Evolutionary conservation across 2,797 vertebrate species (phyloP).

Genomic region (Oreonectes daqikongensis): DNA sequence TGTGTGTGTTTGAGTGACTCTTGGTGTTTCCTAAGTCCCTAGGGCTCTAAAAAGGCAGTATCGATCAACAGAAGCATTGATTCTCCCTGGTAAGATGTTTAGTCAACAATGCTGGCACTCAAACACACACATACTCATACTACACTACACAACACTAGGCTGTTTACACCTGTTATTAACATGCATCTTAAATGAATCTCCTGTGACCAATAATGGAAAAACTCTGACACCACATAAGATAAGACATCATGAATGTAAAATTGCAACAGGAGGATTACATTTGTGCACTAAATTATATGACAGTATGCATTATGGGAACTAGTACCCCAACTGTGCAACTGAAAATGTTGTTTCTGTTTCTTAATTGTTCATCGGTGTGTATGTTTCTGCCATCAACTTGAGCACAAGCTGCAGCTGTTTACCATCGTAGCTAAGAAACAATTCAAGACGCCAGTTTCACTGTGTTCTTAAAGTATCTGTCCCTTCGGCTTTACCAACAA

Average conservation of each 20-base stretch:
- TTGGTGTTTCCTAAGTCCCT: constrained; percentile 60
- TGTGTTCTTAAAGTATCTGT: neutral
- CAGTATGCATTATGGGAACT: too few species aligned
- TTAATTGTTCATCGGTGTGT: neutral
- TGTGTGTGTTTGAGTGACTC: neutral
- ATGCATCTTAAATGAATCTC: too few species aligned
- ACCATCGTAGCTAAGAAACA: neutral
- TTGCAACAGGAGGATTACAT: neutral
- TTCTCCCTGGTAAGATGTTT: constrained; percentile 66
- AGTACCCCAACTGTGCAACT: neutral
- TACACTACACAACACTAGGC: too few species aligned
- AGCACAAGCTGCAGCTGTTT: neutral
- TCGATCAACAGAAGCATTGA: constrained; percentile 79
- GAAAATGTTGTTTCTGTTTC: too few species aligned
- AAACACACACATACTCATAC: too few species aligned
- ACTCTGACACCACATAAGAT: too few species aligned
- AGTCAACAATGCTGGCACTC: constrained; percentile 73
- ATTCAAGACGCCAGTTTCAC: neutral
- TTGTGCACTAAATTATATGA: neutral
- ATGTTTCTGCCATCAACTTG: neutral
- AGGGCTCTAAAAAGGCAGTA: constrained; percentile 71
- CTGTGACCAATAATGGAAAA: neutral
- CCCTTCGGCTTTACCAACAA: neutral
- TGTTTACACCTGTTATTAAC: neutral
- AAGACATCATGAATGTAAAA: too few species aligned